phyloP scores from a whole-genome alignment of 2,888 invertebrate genomes.

The Bibio marci region DNA sequence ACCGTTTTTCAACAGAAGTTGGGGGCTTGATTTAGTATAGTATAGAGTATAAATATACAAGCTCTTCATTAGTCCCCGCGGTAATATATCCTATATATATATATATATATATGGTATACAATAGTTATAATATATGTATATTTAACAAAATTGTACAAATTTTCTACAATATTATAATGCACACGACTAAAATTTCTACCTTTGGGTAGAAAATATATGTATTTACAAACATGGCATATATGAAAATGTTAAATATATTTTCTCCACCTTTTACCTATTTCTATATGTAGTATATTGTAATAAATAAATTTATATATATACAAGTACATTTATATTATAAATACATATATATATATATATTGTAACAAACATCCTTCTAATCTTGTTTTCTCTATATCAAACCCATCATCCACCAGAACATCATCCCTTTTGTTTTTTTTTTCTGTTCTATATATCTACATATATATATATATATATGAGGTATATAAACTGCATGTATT shows the following conservation, averaged over 20 bases:
- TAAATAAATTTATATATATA: no score
- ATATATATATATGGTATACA: not conserved
- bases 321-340: no score
- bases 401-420: not conserved
- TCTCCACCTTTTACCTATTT: slow-evolving; percentile 2
- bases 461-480: no score
- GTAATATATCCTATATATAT: slow-evolving; percentile 13
- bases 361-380: not conserved
- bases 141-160: no score
- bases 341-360: not conserved
- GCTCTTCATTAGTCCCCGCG: slow-evolving; percentile 17
- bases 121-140: no score
- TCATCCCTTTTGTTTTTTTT: no score
- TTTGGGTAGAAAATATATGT: not conserved
- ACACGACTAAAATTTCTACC: no score
- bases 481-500: no score
- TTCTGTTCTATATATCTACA: no score
- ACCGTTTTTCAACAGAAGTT: not conserved
- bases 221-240: not conserved
- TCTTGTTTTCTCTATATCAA: slow-evolving; percentile 2
- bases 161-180: no score
- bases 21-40: slow-evolving; percentile 3
- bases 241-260: slow-evolving; percentile 4
- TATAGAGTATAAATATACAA: slow-evolving; percentile 11
- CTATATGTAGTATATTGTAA: no score